Base-by-base conservation (phyloP, 1,140 invertebrate genomes). In the Achatina immaculata region DNA sequence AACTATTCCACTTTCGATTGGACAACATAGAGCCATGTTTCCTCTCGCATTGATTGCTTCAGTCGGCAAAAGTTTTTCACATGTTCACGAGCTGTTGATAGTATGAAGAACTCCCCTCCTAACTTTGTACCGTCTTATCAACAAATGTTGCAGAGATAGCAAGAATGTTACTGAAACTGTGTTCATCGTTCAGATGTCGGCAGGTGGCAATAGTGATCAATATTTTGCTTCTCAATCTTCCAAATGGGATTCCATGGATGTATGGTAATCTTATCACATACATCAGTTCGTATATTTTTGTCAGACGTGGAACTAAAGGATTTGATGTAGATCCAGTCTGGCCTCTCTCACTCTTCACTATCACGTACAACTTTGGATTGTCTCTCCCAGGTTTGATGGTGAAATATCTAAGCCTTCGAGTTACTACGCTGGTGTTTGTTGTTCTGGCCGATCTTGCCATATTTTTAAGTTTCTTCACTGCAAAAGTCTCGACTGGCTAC, bases 181-280 rank as follows among this genome's bases (percentile, higher is more conserved):
- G 34, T n/a, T 3, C 28, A 9, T 38, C 14, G 34, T n/a, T 38
- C 28, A 38, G 16, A 4, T 69, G 40, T 31, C 34, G 66, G 2
- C 34, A 58, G 4, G 7, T 58, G 11, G 4, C n/a, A 3, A 58
- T n/a, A 14, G 4, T 14, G 14, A 24, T 58, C 55, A n/a, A 24
- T 14, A 58, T 58, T 58, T 14, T 58, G 55, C n/a, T 58, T 58
- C 55, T 58, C 11, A 58, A 58, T 58, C 55, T 58, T 58, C 55
- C 55, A 58, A 58, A 58, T n/a, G 55, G 55, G n/a, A 58, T 58
- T 19, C 55, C 55, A 19, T 58, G 55, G 55, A 4, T 58, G 55
- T 58, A 58, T 58, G 55, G 55, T 14, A 58, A 58, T n/a, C 55
- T 58, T 4, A 58, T 58, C 21, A 58, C 55, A 4, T 58, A 58